Evolutionary conservation across 2,113 vertebrate species (phyloP), one percentile per base, ranked within the genome.

Genomic region (Zosterops japonicus): DNA sequence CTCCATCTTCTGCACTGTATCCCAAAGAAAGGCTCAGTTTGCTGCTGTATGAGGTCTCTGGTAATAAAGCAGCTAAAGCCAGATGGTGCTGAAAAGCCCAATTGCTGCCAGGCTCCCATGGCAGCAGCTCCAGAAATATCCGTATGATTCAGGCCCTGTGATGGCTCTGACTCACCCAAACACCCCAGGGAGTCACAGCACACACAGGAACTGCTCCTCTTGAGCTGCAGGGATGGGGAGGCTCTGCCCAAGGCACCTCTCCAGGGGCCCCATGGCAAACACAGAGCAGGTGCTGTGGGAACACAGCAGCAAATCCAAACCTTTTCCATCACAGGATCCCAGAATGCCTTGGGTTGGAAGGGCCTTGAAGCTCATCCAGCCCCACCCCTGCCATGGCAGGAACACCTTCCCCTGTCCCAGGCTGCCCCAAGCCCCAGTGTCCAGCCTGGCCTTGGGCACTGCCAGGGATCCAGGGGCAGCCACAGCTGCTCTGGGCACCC

Each of bases 331-430:
- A 53, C 7, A 21, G 60, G 47, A 39, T n/a, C 60, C 2, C 9
- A 18, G 36, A 7, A 9, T 5, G 36, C 13, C 2, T 27, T 69
- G 63, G n/a, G 24, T 16, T 35, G 47, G n/a, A 31, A 60, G 15
- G 21, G 16, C 31, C 2, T 22, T 0, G 23, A 21, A n/a, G 46
- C 6, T 0, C 19, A 46, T 4, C 39, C 11, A 9, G 11, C 1
- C 3, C 18, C 52, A 41, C 3, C 27, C 27, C 27, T 33, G 86
- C 22, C 42, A 4, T 6, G 31, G 42, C 76, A 88, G 50, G 33
- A 44, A 81, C 68, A 67, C 52, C 27, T 81, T 0, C 27, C 60
- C 21, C 33, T 24, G 5, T 5, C 44, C 77, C 87, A 89, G 27
- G 59, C 1, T 57, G 44, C 59, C 67, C 52, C 63, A 0, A 77